phyloP scores from a whole-genome alignment of 2,113 vertebrate species.

The Polyodon spathula region DNA sequence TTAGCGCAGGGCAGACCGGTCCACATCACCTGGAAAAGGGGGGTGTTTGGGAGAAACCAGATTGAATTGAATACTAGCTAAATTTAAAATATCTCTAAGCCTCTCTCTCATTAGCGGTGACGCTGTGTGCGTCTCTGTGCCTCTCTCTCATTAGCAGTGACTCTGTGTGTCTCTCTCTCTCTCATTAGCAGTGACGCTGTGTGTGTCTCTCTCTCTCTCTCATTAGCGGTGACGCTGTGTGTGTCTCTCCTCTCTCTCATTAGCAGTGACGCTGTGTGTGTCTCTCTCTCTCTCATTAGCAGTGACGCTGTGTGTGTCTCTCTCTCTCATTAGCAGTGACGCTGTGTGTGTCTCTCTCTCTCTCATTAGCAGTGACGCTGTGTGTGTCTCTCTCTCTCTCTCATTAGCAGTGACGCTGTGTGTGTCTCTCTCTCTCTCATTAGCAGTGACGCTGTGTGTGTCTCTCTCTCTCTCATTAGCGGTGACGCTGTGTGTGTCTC shows the following conservation, averaged over 20 bases:
- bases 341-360: background rate
- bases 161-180: too few species aligned
- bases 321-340: background rate
- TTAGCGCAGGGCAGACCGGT: slow-evolving; percentile 72
- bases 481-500: background rate
- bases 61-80: background rate
- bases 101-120: too few species aligned
- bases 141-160: too few species aligned
- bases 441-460: background rate
- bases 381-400: background rate
- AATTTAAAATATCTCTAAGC: background rate
- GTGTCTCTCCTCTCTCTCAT: too few species aligned
- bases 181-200: background rate
- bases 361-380: too few species aligned
- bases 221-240: background rate
- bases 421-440: background rate
- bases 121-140: too few species aligned
- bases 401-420: background rate
- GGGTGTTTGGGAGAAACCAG: background rate
- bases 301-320: background rate
- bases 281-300: background rate
- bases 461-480: background rate
- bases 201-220: background rate
- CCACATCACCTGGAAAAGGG: slow-evolving; percentile 66
- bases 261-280: too few species aligned